Base-by-base conservation (phyloP, 2,888 invertebrate genomes). In the Chaitophorus viminalis region DNA sequence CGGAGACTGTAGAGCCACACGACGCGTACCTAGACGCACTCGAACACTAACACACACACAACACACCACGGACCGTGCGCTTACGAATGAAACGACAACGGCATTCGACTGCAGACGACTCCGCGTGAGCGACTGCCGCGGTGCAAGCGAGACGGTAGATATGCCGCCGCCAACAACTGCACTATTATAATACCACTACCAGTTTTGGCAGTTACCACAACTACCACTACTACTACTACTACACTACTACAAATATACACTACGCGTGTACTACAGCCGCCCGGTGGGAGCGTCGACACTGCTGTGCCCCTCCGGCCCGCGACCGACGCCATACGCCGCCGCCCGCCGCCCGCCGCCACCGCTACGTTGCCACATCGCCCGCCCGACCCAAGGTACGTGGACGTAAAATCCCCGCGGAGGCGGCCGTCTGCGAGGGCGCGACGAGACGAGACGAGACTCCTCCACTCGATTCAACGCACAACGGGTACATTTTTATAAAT, bases 91-190 rank as follows among this genome's bases (percentile, higher is more conserved):
- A n/a, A 36, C 86, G 25, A 39, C 14, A 14, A 14, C 46, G 46
- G 29, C 54, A 70, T 11, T 29, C 18, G 74, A 31, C 14, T 9
- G 81, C 60, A 60, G 39, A 29, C 79, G 86, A 79, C 74, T 87
- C 87, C 74, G 87, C 87, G 46, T 81, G 79, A 87, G 81, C 81
- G 87, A 87, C 87, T 87, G 84, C 5, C 33, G 25, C 74, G 39
- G 86, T 31, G 72, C 70, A 68, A 54, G 78, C 86, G 86, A 79
- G 70, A 79, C 46, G 86, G 78, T 29, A 79, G 29, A 86, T 31
- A 31, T 31, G 70, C 1, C 3, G 82, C 17, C 33, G 82, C 1
- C 31, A 31, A 0, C 25, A n/a, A 76, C 52, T 70, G 17, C 70
- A 52, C 86, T 70, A 21, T n/a, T n/a, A n/a, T n/a, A n/a, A n/a